These are phyloP conservation scores for Cheilosia urbana DNA, from an alignment of 2,888 invertebrate species.

Conservation along the genomic window DNA sequence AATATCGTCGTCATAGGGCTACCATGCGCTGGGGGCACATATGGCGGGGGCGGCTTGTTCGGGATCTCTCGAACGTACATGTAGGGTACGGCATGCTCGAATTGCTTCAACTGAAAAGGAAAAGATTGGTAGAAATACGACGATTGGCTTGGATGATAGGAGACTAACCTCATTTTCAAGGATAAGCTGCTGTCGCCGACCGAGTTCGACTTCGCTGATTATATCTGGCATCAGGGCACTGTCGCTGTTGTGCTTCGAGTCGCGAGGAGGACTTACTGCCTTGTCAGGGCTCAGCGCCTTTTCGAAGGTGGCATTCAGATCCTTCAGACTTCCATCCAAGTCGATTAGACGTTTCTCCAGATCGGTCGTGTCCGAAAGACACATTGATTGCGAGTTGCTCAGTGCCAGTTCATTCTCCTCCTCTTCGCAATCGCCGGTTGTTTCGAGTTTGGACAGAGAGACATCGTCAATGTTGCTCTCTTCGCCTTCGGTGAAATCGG, in stretches of 20 bases:
- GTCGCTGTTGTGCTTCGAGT: constrained; percentile 30
- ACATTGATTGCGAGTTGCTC: background rate
- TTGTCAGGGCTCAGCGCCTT: constrained; percentile 73
- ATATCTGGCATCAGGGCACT: constrained; percentile 80
- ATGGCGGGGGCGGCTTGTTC: constrained; percentile 91
- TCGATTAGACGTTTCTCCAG: constrained; percentile 77
- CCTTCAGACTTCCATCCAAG: constrained; percentile 77
- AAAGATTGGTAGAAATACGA: background rate
- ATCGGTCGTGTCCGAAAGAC: constrained; percentile 46
- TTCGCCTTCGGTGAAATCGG: constrained; percentile 76
- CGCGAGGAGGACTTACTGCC: constrained; percentile 42
- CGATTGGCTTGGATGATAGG: background rate
- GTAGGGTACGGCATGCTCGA: constrained; percentile 84
- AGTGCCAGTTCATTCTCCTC: constrained; percentile 34
- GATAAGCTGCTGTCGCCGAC: constrained; percentile 86
- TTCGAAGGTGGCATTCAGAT: constrained; percentile 76
- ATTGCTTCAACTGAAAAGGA: constrained; percentile 85
- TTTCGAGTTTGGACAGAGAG: constrained; percentile 79
- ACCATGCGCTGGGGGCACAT: constrained; percentile 86
- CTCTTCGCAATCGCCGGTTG: constrained; percentile 74
- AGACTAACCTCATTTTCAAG: constrained; percentile 86
- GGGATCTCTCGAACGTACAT: constrained; percentile 88
- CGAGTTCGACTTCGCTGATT: constrained; percentile 86
- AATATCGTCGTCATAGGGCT: constrained; percentile 82
- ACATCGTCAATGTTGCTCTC: constrained; percentile 79